These are phyloP conservation scores for Artibeus jamaicensis DNA, from an alignment of 2,797 vertebrate genomes.

Conservation along the genomic window DNA sequence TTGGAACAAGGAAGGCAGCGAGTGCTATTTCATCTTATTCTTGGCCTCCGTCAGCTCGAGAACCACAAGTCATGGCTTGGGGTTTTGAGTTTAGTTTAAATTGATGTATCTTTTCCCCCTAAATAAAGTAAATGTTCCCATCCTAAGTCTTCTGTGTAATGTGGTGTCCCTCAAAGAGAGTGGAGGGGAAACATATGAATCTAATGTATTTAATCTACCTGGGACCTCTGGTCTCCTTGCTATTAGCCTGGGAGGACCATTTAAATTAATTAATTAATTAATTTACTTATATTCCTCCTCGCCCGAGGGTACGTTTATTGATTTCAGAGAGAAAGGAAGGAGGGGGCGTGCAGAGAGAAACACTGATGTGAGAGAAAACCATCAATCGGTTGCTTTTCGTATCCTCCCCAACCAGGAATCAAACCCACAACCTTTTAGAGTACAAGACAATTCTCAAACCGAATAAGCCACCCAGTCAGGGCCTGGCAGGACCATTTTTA, in stretches of 20 bases:
- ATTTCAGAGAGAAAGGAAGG: not conserved
- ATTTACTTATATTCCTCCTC: not conserved
- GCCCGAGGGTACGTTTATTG: not conserved
- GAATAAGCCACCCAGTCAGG: not conserved
- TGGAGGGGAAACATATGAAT: not conserved
- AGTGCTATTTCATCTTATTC: not conserved
- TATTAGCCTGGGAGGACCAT: not conserved
- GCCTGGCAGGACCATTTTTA: not conserved
- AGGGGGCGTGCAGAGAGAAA: not conserved
- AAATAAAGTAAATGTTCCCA: slow-evolving; percentile 30
- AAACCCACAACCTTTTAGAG: not conserved
- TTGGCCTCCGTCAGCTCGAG: slow-evolving; percentile 4
- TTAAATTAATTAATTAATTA: not conserved
- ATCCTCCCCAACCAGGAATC: not conserved
- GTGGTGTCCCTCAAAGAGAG: not conserved
- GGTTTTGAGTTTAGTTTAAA: slow-evolving; percentile 44
- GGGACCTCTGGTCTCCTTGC: not conserved
- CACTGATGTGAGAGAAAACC: not conserved
- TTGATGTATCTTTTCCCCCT: not conserved
- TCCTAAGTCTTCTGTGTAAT: slow-evolving; percentile 10
- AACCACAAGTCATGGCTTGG: slow-evolving; percentile 32
- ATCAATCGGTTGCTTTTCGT: not conserved
- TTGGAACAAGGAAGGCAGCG: not conserved
- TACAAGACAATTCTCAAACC: not conserved
- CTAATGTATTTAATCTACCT: not conserved